Evolutionary conservation across 2,113 vertebrate genomes (phyloP).

Genomic region (Gavia stellata): DNA sequence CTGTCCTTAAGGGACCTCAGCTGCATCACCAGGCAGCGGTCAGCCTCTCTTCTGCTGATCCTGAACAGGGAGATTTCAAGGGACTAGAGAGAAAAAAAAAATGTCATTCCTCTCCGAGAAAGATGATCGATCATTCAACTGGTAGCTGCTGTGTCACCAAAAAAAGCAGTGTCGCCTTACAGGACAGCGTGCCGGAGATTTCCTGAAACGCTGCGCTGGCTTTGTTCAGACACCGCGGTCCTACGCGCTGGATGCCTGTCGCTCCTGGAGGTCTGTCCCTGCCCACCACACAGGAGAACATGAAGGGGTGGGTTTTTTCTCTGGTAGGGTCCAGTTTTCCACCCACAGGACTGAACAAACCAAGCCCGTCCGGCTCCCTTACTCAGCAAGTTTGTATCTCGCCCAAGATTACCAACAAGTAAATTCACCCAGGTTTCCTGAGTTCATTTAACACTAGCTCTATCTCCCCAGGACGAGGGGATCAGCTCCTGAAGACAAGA

Average conservation of each 20-base stretch:
- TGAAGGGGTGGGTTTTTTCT: background rate
- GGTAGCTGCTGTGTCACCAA: background rate
- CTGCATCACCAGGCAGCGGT: background rate
- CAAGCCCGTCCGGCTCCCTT: rapidly evolving
- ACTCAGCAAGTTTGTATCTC: background rate
- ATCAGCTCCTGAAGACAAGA: slow-evolving; percentile 51
- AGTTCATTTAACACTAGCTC: slow-evolving; percentile 18
- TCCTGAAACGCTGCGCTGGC: background rate
- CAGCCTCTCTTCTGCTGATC: background rate
- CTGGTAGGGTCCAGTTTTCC: background rate
- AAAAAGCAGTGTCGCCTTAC: background rate
- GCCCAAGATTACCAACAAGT: background rate
- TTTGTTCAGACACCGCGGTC: background rate
- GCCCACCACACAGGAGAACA: background rate
- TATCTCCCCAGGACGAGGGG: background rate
- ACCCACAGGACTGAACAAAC: background rate
- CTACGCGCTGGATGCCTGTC: background rate
- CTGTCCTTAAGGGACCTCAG: background rate
- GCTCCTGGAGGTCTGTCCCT: background rate
- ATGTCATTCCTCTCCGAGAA: background rate
- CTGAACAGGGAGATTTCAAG: background rate
- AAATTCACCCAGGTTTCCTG: background rate
- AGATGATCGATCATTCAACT: background rate
- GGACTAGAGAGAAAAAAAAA: background rate
- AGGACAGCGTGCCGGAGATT: background rate